Evolutionary conservation across 1,140 invertebrate genomes (phyloP), one percentile per base, ranked within the genome.

Genomic region (Drosophila willistoni): DNA sequence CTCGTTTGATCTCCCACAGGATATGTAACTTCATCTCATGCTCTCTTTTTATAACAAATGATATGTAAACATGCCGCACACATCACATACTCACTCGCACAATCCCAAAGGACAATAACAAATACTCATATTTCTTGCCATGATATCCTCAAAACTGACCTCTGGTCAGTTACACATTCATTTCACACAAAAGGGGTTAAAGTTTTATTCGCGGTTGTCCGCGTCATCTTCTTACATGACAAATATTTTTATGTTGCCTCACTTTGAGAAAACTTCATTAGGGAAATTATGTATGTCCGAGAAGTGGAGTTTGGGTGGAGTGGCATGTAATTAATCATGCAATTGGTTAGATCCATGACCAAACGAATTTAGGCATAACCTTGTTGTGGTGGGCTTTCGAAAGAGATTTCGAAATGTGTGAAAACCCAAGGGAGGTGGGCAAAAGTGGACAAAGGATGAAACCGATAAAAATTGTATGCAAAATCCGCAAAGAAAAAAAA

Each of bases 51-150:
- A 29, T 84, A 64, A 84, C 73, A 84, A 84, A 84, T 80, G 67
- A 80, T 80, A 84, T 84, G 73, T 70, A 84, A 84, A 81, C 81
- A 84, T 71, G 70, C 75, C 83, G 81, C 70, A 77, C 57, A 71
- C 56, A 25, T 25, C 25, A 9, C 65, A 14, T 10, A 14, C 19
- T 2, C 44, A 47, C 7, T 9, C 44, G 6, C 17, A 19, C 17
- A 19, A 17, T 84, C 81, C 81, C 81, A 25, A 64, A 64, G 70
- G 81, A 80, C 68, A 68, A 83, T 79, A 76, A 73, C 80, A 83
- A 84, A 84, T 73, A 84, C 69, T 84, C 77, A 84, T 84, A 84
- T 84, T 80, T 84, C 81, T 13, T 36, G 33, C 9, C 68, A 36
- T 41, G 36, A 62, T 42, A 62, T 55, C 42, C 56, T 36, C 17